phyloP scores from a whole-genome alignment of 2,797 vertebrate species.

The Benthosema pterotum region DNA sequence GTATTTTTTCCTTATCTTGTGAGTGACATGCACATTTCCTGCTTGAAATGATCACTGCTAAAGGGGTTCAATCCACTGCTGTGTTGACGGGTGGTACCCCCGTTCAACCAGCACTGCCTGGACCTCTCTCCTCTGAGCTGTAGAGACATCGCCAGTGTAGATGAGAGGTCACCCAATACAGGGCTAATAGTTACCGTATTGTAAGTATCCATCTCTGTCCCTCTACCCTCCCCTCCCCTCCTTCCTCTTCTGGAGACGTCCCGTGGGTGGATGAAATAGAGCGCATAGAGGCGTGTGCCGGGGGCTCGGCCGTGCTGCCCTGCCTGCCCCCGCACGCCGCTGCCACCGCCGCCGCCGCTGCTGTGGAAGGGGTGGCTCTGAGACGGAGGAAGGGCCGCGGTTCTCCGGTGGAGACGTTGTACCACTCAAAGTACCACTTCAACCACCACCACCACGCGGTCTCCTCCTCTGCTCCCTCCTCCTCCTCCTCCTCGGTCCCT shows the following conservation, averaged over 20 bases:
- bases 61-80: too few relatives aligned
- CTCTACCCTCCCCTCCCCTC: background rate
- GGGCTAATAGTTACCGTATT: too few relatives aligned
- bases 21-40: too few relatives aligned
- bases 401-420: conserved; percentile 61
- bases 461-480: background rate
- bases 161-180: too few relatives aligned
- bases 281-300: conserved; percentile 55
- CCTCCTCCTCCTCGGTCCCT: conserved; percentile 16
- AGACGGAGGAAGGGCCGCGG: conserved; percentile 47
- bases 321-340: conserved; percentile 41
- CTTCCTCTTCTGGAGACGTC: conserved; percentile 37
- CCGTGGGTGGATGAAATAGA: conserved; percentile 23
- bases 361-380: conserved; percentile 63
- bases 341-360: conserved; percentile 6
- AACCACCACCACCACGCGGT: background rate
- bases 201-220: background rate
- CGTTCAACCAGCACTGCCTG: too few relatives aligned
- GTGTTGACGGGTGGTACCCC: too few relatives aligned
- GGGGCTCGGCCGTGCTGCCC: conserved; percentile 63
- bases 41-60: too few relatives aligned
- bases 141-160: too few relatives aligned
- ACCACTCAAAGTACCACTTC: conserved; percentile 53
- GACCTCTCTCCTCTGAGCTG: too few relatives aligned
- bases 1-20: too few relatives aligned